Base-by-base conservation (phyloP, 2,113 vertebrate species). In the Butorides virescens region DNA sequence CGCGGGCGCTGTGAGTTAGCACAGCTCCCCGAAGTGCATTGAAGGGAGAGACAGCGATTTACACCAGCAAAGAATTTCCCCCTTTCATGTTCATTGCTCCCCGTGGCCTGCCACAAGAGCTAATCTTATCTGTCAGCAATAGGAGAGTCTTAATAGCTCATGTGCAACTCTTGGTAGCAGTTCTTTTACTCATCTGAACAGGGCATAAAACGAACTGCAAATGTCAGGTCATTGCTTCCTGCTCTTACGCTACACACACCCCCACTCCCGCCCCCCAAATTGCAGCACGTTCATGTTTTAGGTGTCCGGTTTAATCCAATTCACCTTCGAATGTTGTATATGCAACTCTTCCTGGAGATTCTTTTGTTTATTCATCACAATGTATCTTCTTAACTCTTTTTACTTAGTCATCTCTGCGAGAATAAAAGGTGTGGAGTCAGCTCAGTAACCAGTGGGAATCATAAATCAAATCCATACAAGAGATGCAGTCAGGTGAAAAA, bases 381-480 rank as follows among this genome's bases (percentile, higher is more conserved):
- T 19, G 17, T 75, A 36, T 59, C 37, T 68, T 62, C 80, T 78
- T 82, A 94, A 90, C n/a, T 95, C 82, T 70, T 88, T 75, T 88
- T 88, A 95, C 96, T 65, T 94, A 71, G 66, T 73, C 83, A 77
- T 68, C 90, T 70, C 66, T 78, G 34, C 92, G 84, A 91, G 46
- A 66, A 92, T 30, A 67, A 89, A 88, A 93, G 73, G 37, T 86
- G 67, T 83, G 82, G 70, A 93, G 89, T 90, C 83, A 94, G 74
- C 91, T 94, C 39, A 95, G 44, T 63, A 85, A 92, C 36, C 17
- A 86, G 26, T 84, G 29, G 42, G 76, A 88, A 89, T 63, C 49
- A 65, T 91, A 92, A 91, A 93, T 90, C 61, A 96, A 86, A 78
- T 55, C 25, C 58, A 53, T 30, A 19, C 27, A n/a, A 61, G 32